These are phyloP conservation scores for Acanthopleura granulata DNA, from an alignment of 2,888 invertebrate species.

Conservation along the genomic window DNA sequence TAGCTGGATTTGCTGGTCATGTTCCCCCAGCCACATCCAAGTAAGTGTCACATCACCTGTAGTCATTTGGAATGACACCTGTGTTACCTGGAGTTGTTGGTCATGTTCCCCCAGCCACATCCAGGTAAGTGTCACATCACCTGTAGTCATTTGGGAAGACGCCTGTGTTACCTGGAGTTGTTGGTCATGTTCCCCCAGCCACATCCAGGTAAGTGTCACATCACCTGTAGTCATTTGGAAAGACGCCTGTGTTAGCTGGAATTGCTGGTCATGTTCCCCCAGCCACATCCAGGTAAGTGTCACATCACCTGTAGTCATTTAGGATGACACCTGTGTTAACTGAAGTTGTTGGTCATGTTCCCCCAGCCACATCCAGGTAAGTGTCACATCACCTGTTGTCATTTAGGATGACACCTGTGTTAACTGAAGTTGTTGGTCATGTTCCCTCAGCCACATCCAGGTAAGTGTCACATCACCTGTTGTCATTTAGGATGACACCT, in stretches of 20 bases:
- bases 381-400: conserved; percentile 73
- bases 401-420: conserved; percentile 75
- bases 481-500: conserved; percentile 74
- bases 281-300: conserved; percentile 73
- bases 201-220: conserved; percentile 71
- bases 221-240: conserved; percentile 82
- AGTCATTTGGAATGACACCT: conserved; percentile 83
- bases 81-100: conserved; percentile 89
- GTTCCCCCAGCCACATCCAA: conserved; percentile 81
- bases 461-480: conserved; percentile 37
- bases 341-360: conserved; percentile 93
- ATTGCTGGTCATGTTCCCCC: conserved; percentile 93
- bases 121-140: conserved; percentile 45
- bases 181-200: conserved; percentile 88
- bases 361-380: conserved; percentile 76
- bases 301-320: conserved; percentile 76
- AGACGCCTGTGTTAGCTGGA: conserved; percentile 80
- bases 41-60: conserved; percentile 71
- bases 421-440: conserved; percentile 92
- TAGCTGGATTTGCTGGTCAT: conserved; percentile 92
- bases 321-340: conserved; percentile 83
- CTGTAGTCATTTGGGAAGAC: conserved; percentile 86
- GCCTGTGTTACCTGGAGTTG: conserved; percentile 82
- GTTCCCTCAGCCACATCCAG: conserved; percentile 81
- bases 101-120: conserved; percentile 84